Percentiles rank a stretch among this genome's conserved stretches.
Evolutionary conservation across 2,888 invertebrate genomes (phyloP).

Genomic region (Tachina lurida): DNA sequence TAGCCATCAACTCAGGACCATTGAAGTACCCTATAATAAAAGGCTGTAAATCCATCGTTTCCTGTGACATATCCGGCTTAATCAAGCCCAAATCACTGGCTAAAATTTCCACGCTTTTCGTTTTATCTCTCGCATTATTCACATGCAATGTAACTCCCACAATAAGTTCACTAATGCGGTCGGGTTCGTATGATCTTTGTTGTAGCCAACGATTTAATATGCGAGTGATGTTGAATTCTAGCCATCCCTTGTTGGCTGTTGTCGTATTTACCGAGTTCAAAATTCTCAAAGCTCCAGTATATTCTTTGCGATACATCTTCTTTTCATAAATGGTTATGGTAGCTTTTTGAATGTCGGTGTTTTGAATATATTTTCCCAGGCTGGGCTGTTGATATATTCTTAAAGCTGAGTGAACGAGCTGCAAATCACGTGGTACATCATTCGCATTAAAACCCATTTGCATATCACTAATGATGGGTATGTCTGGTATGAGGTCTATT

Average conservation of each 20-base stretch:
- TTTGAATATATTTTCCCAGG: constrained; percentile 65
- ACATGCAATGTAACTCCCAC: constrained; percentile 75
- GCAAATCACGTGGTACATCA: constrained; percentile 91
- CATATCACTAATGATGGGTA: constrained; percentile 67
- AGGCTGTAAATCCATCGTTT: constrained; percentile 90
- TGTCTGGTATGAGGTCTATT: constrained; percentile 32
- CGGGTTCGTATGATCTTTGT: constrained; percentile 64
- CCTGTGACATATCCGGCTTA: constrained; percentile 34
- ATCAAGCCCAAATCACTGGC: constrained; percentile 89
- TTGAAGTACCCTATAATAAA: constrained; percentile 96
- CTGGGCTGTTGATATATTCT: constrained; percentile 87
- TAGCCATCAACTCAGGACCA: constrained; percentile 86
- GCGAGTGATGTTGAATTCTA: constrained; percentile 91
- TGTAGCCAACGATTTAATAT: constrained; percentile 90
- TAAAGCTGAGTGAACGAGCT: constrained; percentile 91
- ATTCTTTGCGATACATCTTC: constrained; percentile 67
- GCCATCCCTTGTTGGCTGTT: constrained; percentile 90
- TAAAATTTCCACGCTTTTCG: constrained; percentile 84
- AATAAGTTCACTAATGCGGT: constrained; percentile 73
- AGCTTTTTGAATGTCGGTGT: constrained; percentile 64
- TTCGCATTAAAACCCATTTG: constrained; percentile 90
- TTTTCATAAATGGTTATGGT: constrained; percentile 77
- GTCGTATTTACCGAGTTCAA: constrained; percentile 89
- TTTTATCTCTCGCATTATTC: constrained; percentile 83
- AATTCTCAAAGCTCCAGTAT: constrained; percentile 84